Evolutionary conservation across 1,140 invertebrate genomes (phyloP), one percentile per base, ranked within the genome.

Genomic region (Brachionus sp.): DNA sequence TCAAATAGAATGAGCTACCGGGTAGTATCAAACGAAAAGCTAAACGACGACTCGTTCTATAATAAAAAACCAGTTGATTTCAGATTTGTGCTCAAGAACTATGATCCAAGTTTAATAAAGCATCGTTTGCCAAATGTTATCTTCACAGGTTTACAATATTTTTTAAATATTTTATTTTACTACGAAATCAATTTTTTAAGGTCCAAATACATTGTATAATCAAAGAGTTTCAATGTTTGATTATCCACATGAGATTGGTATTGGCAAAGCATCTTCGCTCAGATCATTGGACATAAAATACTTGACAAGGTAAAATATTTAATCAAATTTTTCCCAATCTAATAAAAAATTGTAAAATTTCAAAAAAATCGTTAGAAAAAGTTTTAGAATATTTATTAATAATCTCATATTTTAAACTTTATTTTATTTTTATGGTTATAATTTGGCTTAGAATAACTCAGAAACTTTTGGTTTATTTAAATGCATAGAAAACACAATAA

Each of bases 281-380:
- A 57, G 77, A 39, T 80, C 77, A 37, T 37, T 80, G 37, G 77
- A 80, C 19, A 42, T 66, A 23, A 80, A 50, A 42, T 80, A 80
- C 35, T 62, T 80, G 33, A 80, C 77, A 29, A 78, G 75, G 75
- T 78, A 78, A 42, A 16, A 0, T 12, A 16, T 42, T n/a, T n/a
- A n/a, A n/a, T n/a, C n/a, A n/a, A n/a, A 25, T 70, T 70, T n/a
- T 5, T 70, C 33, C 23, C 66, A n/a, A 46, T 1, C 2, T 46
- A 46, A 2, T 29, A 29, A 29, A 29, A 29, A 29, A 29, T 29
- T 29, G 29, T 29, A 29, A 29, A 29, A 29, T 29, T 2, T 2
- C 1, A 29, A 29, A 29, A 29, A 29, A 29, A 29, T 29, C n/a
- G 29, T 29, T 2, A 29, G 3, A 29, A 29, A 29, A 29, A 29